These are phyloP conservation scores for Microchirus variegatus DNA, from an alignment of 2,797 vertebrate species.

Conservation along the genomic window DNA sequence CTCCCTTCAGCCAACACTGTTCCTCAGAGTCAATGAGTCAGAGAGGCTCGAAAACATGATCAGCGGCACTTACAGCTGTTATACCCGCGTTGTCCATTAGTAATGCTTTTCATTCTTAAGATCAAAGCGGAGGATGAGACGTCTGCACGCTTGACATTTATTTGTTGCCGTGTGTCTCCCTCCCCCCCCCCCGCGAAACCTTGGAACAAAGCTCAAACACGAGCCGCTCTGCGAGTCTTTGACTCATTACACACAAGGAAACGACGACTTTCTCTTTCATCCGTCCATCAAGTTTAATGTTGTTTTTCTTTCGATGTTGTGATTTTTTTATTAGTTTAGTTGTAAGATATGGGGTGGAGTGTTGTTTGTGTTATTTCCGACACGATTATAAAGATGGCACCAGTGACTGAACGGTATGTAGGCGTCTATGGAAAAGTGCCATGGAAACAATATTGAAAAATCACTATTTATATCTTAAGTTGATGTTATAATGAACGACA, in stretches of 20 bases:
- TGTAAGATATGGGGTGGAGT: too few species aligned
- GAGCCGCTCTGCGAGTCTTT: not conserved
- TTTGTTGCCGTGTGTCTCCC: conserved; percentile 24
- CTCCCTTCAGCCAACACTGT: conserved; percentile 54
- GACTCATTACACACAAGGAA: not conserved
- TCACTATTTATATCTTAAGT: too few species aligned
- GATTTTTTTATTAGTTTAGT: too few species aligned
- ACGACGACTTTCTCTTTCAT: not conserved
- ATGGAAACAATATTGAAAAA: too few species aligned
- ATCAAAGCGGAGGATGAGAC: conserved; percentile 49
- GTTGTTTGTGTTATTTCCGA: too few species aligned
- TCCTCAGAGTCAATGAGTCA: conserved; percentile 63
- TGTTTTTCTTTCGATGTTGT: too few species aligned
- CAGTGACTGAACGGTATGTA: too few species aligned
- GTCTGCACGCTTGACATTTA: conserved; percentile 47
- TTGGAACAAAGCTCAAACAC: not conserved
- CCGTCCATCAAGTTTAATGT: too few species aligned
- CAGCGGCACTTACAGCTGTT: conserved; percentile 31
- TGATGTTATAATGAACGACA: too few species aligned
- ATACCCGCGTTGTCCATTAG: conserved; percentile 49
- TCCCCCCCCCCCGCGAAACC: conserved; percentile 4
- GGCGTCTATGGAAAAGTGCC: too few species aligned
- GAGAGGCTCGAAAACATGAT: conserved; percentile 37
- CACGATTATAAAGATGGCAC: too few species aligned
- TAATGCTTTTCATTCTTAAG: conserved; percentile 41